Evolutionary conservation across 2,113 vertebrate genomes (phyloP), one percentile per base, ranked within the genome.

Genomic region (Galbula dea): DNA sequence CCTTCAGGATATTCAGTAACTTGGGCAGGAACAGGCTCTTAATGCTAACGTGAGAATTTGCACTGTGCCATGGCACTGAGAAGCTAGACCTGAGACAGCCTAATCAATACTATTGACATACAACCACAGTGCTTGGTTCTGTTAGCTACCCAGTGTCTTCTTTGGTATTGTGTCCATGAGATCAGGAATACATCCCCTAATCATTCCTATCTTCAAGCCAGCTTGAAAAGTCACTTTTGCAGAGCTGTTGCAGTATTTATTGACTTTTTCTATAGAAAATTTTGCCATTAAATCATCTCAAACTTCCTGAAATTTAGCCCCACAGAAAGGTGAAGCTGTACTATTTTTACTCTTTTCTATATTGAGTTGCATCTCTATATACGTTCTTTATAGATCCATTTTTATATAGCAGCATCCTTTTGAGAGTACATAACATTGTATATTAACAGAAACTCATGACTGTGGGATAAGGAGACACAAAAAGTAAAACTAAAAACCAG

Each of bases 281-380:
- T 59, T 12, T 29, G 24, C 1, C 13, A 43, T 21, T 85, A 92
- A 85, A 85, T 41, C 3, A n/a, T 78, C 39, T 41, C 29, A 81
- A 45, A 27, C 32, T 61, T 83, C 39, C 75, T 80, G 59, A 92
- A 88, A 77, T 59, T 21, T 48, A 76, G 43, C n/a, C 45, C 34
- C 3, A 7, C 20, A 74, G 67, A 71, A 87, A 48, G 46, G 27
- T 51, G 13, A 58, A 89, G 23, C 22, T 67, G 15, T 46, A 24
- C 15, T 92, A 59, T 78, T 89, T 94, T 94, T 52, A 63, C 15
- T 74, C 15, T 57, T 90, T 69, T 27, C 24, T 79, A 23, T 80
- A 83, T 59, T 59, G 46, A 88, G 13, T 45, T 80, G 11, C n/a
- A 88, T 55, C 20, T 9, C 8, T 71, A 41, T 30, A 23, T 49